These are phyloP conservation scores for Gallinago undulata DNA, from an alignment of 2,113 vertebrate species.

Conservation along the genomic window DNA sequence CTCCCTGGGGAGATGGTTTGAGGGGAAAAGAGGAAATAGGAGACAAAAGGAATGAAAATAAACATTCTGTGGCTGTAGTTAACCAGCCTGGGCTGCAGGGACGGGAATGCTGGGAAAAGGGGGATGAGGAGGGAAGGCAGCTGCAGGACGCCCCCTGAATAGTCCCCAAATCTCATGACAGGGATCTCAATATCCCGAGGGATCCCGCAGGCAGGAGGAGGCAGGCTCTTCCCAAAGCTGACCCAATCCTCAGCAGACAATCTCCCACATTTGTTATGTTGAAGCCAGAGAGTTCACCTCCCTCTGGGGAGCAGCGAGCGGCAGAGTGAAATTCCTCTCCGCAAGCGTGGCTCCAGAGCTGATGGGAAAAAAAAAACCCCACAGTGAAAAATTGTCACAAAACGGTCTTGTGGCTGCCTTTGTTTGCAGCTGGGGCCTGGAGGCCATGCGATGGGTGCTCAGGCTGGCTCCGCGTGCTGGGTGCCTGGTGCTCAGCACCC, in stretches of 20 bases:
- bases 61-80: background rate
- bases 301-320: background rate
- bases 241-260: background rate
- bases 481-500: background rate
- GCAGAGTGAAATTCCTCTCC: background rate
- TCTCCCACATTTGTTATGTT: background rate
- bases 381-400: background rate
- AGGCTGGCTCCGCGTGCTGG: background rate
- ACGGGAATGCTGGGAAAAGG: background rate
- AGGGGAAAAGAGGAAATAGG: background rate
- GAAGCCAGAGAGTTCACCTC: background rate
- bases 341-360: background rate
- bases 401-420: background rate
- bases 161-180: accelerated
- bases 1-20: background rate
- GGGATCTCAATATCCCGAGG: accelerated
- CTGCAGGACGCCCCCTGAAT: background rate
- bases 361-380: accelerated
- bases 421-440: background rate
- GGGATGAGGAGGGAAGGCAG: background rate
- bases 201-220: background rate
- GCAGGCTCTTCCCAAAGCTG: background rate
- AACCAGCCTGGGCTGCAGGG: background rate
- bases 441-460: background rate
- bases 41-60: conserved; percentile 27